Conservation (phyloP, 2,888 invertebrate genomes). For the Limnephilus lunatus region DNA sequence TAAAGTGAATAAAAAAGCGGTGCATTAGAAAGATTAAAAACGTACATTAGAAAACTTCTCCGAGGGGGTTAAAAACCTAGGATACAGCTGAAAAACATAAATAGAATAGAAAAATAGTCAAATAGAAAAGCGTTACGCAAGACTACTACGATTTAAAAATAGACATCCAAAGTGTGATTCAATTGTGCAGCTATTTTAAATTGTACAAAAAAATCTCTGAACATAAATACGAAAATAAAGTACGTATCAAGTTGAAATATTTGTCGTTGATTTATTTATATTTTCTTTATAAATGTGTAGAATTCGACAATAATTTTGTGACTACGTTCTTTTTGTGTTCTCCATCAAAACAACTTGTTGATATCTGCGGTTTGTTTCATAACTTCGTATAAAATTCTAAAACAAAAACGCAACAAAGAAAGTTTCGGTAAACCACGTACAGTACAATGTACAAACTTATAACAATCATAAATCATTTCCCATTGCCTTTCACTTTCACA, state of each 20-base stretch:
- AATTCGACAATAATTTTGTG: not conserved
- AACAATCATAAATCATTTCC: not conserved
- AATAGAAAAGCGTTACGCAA: not conserved
- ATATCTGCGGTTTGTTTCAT: conserved; percentile 29
- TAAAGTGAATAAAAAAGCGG: not conserved
- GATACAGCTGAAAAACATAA: not conserved
- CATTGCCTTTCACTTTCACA: conserved; percentile 12
- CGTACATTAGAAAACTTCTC: not conserved
- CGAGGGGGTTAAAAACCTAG: not conserved
- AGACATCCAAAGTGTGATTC: not conserved
- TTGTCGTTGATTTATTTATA: too few species aligned
- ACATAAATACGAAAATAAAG: not conserved
- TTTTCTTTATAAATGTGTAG: not conserved
- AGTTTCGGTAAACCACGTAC: not conserved
- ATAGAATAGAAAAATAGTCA: not conserved
- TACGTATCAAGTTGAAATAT: too few species aligned
- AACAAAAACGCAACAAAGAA: conserved; percentile 36
- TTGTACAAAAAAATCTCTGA: too few species aligned
- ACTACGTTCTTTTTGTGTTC: not conserved
- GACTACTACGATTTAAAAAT: not conserved
- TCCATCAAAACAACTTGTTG: not conserved
- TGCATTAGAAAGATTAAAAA: not conserved
- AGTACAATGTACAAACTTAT: conserved; percentile 18
- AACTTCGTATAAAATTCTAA: not conserved
- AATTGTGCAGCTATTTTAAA: not conserved